Conservation (phyloP, 2,888 invertebrate species). For the Chaetogeoica ovagalla region DNA sequence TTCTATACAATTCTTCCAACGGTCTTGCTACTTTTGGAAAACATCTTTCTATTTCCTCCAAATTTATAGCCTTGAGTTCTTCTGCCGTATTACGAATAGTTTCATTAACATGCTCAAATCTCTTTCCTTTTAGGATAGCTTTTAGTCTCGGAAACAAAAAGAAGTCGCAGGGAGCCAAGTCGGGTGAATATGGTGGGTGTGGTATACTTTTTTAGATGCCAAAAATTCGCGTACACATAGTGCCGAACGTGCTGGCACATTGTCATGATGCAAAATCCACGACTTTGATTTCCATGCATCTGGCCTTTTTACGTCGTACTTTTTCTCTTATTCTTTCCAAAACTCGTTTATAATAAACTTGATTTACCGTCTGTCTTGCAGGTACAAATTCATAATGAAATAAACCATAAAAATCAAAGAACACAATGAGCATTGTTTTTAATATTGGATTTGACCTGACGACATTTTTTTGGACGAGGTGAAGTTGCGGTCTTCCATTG, state of each 20-base stretch:
- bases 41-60: not conserved
- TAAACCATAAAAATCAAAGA: too few relatives aligned
- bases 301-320: too few relatives aligned
- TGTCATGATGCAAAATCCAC: not conserved
- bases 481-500: slow-evolving; percentile 55
- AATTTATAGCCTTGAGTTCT: not conserved
- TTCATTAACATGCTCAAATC: not conserved
- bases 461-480: not conserved
- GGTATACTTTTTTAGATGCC: not conserved
- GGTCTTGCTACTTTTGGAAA: not conserved
- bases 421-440: too few relatives aligned
- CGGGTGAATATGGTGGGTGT: not conserved
- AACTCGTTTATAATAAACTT: not conserved
- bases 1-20: not conserved
- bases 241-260: not conserved
- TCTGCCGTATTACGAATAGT: not conserved
- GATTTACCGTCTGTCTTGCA: not conserved
- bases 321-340: not conserved
- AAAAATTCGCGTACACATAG: not conserved
- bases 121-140: not conserved
- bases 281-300: not conserved
- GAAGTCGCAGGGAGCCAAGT: not conserved
- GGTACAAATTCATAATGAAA: not conserved
- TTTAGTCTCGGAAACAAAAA: slow-evolving; percentile 1
- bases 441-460: not conserved